Evolutionary conservation across 1,140 invertebrate genomes (phyloP), one percentile per base, ranked within the genome.

Genomic region (Wiebesia pumilae): DNA sequence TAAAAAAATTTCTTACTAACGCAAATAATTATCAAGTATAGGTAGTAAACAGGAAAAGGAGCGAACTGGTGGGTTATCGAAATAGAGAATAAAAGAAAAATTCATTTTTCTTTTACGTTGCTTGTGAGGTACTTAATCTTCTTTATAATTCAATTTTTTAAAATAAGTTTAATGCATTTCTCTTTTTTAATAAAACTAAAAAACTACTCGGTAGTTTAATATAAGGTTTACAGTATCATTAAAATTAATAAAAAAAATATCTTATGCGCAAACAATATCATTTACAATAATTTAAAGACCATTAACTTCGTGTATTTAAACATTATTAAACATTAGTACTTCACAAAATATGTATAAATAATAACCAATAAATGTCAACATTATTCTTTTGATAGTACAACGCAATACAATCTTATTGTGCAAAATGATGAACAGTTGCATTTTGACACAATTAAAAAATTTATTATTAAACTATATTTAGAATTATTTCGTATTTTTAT

Each of bases 281-380:
- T 83, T 83, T 83, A 86, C 51, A 86, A 86, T 86, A 86, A 86
- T 86, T 86, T 86, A 83, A 86, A 69, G 14, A 78, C 73, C 81
- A 78, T 78, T 10, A 69, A 81, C 79, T 62, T 82, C 69, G 82
- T 54, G 51, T 82, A 82, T 51, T 86, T 82, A 78, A 86, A 86
- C 69, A 86, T 65, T 77, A 81, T 40, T 75, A 43, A 86, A 86
- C 51, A 86, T 81, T 86, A 86, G 38, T 82, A 86, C n/a, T 73
- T 81, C 43, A 85, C 77, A 79, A 71, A 85, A 85, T 85, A 69
- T 75, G 43, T 65, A 35, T 78, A 67, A 27, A 67, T 54, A 79
- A 73, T 75, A 83, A 58, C 16, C 38, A 54, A 85, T 81, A 85
- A 84, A 85, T 35, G 65, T 67, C 54, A 84, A 79, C n/a, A 79